Base-by-base conservation (phyloP, 2,888 invertebrate species). In the Poecilus cupreus region DNA sequence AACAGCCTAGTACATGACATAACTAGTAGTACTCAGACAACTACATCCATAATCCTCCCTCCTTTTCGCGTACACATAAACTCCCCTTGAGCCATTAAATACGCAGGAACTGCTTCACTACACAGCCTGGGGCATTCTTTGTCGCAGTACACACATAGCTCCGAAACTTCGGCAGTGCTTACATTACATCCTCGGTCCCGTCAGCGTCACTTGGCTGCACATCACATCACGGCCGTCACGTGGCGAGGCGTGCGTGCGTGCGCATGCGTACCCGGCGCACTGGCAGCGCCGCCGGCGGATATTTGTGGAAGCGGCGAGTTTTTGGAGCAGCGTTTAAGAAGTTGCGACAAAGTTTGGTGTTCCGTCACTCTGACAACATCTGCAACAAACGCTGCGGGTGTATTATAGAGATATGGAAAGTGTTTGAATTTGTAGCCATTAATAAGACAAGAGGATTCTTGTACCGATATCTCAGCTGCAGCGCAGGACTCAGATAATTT, bases 321-420 rank as follows among this genome's bases (percentile, higher is more conserved):
- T 64, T 64, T 78, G 64, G 78, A 26, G 51, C 37, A 32, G 26
- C 68, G 39, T 78, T 78, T 68, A 78, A 78, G 64, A 78, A 78
- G 46, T 68, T 49, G 68, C 43, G 78, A 78, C 78, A 78, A 78
- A 78, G 78, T 78, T 78, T 64, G 60, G 20, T 77, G 68, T 49
- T 78, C 49, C 78, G 78, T 78, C 78, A 78, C 78, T 78, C 57
- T 78, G 78, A 78, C 78, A 77, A 60, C 77, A 78, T 78, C 78
- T 78, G 68, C 68, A 78, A 49, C 68, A 64, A 68, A 68, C 60
- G 68, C 78, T 78, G 43, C 46, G 78, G 46, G 78, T 78, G 68
- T 51, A 54, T 75, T 54, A 54, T 51, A 51, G 60, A 57, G 77
- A 60, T 60, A 77, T 57, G 57, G 39, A 60, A 57, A 57, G 39